Percentiles rank a stretch among this genome's conserved stretches.
phyloP scores from a whole-genome alignment of 2,888 invertebrate species.

The Cataglyphis altisquamis region DNA sequence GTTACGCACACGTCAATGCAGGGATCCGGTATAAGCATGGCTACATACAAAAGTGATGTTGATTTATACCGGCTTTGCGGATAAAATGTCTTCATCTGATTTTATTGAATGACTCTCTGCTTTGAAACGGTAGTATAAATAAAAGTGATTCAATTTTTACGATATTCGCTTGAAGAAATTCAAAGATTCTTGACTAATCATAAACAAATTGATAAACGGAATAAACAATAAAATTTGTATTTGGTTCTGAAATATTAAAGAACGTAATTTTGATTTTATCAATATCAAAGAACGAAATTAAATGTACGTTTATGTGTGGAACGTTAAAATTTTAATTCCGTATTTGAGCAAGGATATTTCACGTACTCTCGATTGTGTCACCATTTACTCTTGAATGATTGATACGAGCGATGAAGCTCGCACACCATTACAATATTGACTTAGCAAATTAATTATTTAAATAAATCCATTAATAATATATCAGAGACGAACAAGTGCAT shows the following conservation, averaged over 20 bases:
- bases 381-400: constrained; percentile 27
- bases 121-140: constrained; percentile 58
- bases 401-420: constrained; percentile 33
- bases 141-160: constrained; percentile 53
- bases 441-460: constrained; percentile 42
- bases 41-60: constrained; percentile 35
- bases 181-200: constrained; percentile 53
- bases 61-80: constrained; percentile 14
- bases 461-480: constrained; percentile 32
- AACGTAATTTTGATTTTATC: background rate
- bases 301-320: constrained; percentile 20
- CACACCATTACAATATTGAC: constrained; percentile 21
- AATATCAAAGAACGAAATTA: constrained; percentile 11
- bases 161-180: constrained; percentile 46
- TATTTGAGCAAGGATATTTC: constrained; percentile 9
- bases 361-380: constrained; percentile 23
- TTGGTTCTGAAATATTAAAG: constrained; percentile 9
- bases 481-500: constrained; percentile 23
- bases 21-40: constrained; percentile 17
- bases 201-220: background rate
- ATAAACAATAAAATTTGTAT: constrained; percentile 4
- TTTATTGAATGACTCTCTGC: constrained; percentile 4
- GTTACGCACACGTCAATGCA: constrained; percentile 42
- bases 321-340: constrained; percentile 31
- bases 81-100: constrained; percentile 47